phyloP scores from a whole-genome alignment of 2,113 vertebrate species.

The Sialia sialis region DNA sequence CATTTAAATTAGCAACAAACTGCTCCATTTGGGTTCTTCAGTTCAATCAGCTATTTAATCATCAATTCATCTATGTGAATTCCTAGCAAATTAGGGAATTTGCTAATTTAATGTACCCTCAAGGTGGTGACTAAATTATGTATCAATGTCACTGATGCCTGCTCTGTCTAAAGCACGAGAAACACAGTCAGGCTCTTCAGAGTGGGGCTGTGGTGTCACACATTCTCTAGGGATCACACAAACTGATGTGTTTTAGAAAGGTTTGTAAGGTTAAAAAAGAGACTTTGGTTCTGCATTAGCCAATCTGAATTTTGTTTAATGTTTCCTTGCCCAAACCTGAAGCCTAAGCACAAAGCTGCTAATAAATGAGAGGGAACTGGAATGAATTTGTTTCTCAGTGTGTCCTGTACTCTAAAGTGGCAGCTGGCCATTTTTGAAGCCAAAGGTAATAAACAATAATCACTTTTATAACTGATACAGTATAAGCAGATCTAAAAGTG shows the following conservation, averaged over 20 bases:
- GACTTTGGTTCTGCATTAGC: background rate
- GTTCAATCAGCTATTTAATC: slow-evolving; percentile 56
- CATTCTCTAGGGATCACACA: background rate
- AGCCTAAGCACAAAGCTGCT: background rate
- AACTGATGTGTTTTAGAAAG: background rate
- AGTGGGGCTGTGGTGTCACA: background rate
- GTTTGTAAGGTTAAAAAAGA: background rate
- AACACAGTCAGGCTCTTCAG: background rate
- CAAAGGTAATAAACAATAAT: background rate
- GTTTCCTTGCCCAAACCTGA: background rate
- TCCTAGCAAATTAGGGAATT: slow-evolving; percentile 56
- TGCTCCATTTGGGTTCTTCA: slow-evolving; percentile 45
- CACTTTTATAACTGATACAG: background rate
- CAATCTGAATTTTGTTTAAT: background rate
- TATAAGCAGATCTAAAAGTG: background rate
- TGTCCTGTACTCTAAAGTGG: background rate
- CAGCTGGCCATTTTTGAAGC: background rate
- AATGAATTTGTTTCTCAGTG: background rate
- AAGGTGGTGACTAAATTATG: slow-evolving; percentile 59
- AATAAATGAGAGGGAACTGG: background rate
- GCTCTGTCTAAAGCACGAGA: background rate
- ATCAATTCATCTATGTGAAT: slow-evolving; percentile 50
- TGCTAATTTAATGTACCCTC: slow-evolving; percentile 56
- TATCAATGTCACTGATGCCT: slow-evolving; percentile 40
- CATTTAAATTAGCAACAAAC: slow-evolving; percentile 59